Evolutionary conservation across 2,888 invertebrate genomes (phyloP).

Genomic region (Rhingia campestris): DNA sequence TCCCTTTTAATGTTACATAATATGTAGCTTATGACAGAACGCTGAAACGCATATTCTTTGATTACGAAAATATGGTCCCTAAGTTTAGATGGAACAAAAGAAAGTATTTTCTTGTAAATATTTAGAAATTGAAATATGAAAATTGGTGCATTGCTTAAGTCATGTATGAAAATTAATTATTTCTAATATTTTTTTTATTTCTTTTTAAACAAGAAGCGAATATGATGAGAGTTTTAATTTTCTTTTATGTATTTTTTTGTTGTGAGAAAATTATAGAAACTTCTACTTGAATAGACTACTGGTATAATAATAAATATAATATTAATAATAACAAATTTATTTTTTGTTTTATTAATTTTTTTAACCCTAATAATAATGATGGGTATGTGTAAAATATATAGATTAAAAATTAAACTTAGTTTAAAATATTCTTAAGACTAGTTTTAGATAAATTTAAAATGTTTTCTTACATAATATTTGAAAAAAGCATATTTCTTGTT

Average conservation of each 20-base stretch:
- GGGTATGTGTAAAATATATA: conserved; percentile 72
- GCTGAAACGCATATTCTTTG: conserved; percentile 68
- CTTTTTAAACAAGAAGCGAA: conserved; percentile 33
- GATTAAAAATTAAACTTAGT: conserved; percentile 39
- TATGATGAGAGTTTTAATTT: conserved; percentile 11
- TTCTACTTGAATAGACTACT: conserved; percentile 40
- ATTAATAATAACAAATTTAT: conserved; percentile 46
- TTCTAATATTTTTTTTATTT: conserved; percentile 9
- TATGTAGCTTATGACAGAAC: conserved; percentile 43
- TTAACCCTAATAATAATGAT: conserved; percentile 53
- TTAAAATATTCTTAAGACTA: conserved; percentile 30
- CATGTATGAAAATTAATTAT: conserved; percentile 25
- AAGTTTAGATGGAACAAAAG: conserved; percentile 59
- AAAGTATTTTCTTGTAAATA: conserved; percentile 4
- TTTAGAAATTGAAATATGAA: conserved; percentile 42
- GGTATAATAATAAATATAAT: conserved; percentile 30
- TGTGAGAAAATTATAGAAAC: conserved; percentile 55
- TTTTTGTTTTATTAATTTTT: conserved; percentile 33
- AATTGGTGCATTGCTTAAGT: conserved; percentile 64
- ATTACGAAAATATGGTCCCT: conserved; percentile 72
- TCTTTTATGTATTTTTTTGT: conserved; percentile 4
- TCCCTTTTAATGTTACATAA: conserved; percentile 4
- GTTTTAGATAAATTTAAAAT: conserved; percentile 54
- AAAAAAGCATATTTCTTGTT: conserved; percentile 37
- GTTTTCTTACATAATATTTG: conserved; percentile 40